Evolutionary conservation across 2,797 vertebrate genomes (phyloP), one percentile per base, ranked within the genome.

Genomic region (Gambelia wislizenii): DNA sequence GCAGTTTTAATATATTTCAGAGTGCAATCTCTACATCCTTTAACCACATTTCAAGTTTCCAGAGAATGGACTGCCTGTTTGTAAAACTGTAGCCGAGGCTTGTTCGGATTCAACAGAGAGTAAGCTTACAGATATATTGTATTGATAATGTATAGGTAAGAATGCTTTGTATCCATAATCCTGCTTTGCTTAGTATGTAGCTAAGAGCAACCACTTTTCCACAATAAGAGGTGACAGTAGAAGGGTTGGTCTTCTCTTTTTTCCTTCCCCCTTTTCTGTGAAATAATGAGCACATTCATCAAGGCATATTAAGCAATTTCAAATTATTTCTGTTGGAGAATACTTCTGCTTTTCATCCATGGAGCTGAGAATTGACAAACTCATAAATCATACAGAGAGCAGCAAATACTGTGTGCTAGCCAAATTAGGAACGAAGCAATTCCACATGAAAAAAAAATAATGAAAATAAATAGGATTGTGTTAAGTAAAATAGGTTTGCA

Each of bases 301-400:
- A 87, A 92, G 83, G 84, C 84, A 79, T 91, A 89, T 93, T 94
- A 93, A 90, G 18, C 39, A 91, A 86, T 91, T 94, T 22, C 36
- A 92, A 89, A 90, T 89, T 92, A 85, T 93, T 95, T 93, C 78
- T 93, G 84, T 85, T 44, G 88, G 14, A 89, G 49, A 20, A 83
- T 20, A 0, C 2, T 67, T 89, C 89, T 85, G 52, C 85, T 91
- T 85, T 79, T 56, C 67, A 33, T 54, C 81, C 9, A 67, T 92
- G 76, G 67, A 89, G 75, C 30, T 84, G 89, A 93, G 77, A 95
- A 93, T 88, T 72, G 78, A 86, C 39, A 87, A 92, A 91, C 76
- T 94, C 86, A 89, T 96, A 93, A 92, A 95, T 96, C 93, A 94
- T 33, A 3, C 75, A 79, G 94, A 94, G 86, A 93, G 84, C 83